Evolutionary conservation across 2,113 vertebrate species (phyloP).

Genomic region (Capreolus pygargus): DNA sequence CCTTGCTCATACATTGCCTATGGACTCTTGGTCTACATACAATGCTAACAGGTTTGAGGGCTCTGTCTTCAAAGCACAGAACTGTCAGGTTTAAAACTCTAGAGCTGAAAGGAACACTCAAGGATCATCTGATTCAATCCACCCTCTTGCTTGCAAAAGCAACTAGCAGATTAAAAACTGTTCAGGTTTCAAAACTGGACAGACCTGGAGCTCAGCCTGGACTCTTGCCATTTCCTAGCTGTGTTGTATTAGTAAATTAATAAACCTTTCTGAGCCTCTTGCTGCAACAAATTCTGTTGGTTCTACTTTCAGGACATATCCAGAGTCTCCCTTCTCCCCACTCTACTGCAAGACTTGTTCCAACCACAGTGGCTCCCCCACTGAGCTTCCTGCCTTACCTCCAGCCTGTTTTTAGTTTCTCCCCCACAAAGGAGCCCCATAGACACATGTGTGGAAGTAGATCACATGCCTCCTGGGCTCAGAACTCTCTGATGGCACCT

Average conservation of each 20-base stretch:
- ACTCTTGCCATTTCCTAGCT: background rate
- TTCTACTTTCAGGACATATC: background rate
- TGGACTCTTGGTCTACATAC: background rate
- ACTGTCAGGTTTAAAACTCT: background rate
- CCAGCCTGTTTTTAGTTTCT: background rate
- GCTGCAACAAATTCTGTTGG: background rate
- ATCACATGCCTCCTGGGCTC: background rate
- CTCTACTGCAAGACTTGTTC: background rate
- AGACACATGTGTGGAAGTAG: background rate
- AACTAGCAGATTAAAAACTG: background rate
- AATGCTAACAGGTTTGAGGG: background rate
- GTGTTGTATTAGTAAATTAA: background rate
- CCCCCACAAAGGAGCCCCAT: background rate
- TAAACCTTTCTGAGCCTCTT: background rate
- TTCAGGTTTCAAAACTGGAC: background rate
- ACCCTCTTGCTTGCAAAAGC: background rate
- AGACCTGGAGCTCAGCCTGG: background rate
- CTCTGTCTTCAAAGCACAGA: background rate
- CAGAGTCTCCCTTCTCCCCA: background rate
- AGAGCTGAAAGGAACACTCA: background rate
- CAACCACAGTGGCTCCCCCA: background rate
- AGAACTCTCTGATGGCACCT: background rate
- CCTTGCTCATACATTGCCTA: background rate
- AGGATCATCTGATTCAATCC: background rate
- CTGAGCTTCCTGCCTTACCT: background rate